A percentile compares a stretch with the other conserved stretches of the same genome.
phyloP scores from a whole-genome alignment of 2,888 invertebrate species.

The Acleris laterana region DNA sequence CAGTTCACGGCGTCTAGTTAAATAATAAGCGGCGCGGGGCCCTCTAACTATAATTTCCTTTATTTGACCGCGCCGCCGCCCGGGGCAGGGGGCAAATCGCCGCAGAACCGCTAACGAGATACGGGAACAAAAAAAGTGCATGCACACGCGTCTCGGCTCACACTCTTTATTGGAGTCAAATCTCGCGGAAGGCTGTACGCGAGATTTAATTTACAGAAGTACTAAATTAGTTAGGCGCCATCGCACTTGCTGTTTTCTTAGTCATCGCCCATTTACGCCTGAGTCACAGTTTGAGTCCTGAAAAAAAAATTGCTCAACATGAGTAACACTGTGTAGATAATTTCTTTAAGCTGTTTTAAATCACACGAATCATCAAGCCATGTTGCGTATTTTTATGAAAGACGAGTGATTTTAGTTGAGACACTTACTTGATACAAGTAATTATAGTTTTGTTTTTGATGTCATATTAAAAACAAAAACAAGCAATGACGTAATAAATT shows the following conservation, averaged over 20 bases:
- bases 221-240: slow-evolving; percentile 29
- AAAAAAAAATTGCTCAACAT: slow-evolving; percentile 61
- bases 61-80: slow-evolving; percentile 70
- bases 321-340: slow-evolving; percentile 53
- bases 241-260: slow-evolving; percentile 47
- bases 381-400: neutral
- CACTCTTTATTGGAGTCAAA: slow-evolving; percentile 18
- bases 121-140: slow-evolving; percentile 60
- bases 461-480: neutral
- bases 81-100: slow-evolving; percentile 63
- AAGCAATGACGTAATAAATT: slow-evolving; percentile 9
- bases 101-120: slow-evolving; percentile 75
- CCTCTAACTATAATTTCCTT: slow-evolving; percentile 80
- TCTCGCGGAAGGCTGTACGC: neutral
- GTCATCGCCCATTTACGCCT: slow-evolving; percentile 68
- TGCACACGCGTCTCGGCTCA: slow-evolving; percentile 53
- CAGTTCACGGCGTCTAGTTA: slow-evolving; percentile 77
- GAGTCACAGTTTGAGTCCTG: slow-evolving; percentile 74
- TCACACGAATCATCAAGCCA: no score
- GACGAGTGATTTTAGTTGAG: no score
- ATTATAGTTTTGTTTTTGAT: neutral
- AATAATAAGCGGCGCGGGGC: slow-evolving; percentile 77
- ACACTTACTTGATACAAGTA: no score
- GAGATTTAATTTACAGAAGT: slow-evolving; percentile 19
- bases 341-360: slow-evolving; percentile 22